A percentile compares a stretch with the other conserved stretches of the same genome.
Conservation (phyloP, 2,888 invertebrate species). For the Eucriotettix oculatus region DNA sequence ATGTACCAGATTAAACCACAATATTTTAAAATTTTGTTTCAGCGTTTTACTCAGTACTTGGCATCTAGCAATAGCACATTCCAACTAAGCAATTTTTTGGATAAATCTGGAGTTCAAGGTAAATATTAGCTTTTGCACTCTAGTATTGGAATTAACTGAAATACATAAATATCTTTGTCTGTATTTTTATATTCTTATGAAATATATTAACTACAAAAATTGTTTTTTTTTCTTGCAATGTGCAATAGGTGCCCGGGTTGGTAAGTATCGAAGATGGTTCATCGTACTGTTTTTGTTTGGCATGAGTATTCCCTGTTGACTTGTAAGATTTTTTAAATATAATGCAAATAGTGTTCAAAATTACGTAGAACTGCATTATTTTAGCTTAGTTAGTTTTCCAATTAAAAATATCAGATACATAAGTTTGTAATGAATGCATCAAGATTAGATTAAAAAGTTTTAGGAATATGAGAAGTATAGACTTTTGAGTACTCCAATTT, state of each 20-base stretch:
- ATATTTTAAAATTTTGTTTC: constrained; percentile 28
- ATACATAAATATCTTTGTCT: too few relatives aligned
- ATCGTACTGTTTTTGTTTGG: neutral
- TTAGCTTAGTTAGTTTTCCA: too few relatives aligned
- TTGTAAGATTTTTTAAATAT: constrained; percentile 4
- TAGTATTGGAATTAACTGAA: too few relatives aligned
- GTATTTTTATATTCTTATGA: neutral
- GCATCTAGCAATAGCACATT: constrained; percentile 99
- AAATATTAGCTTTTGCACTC: constrained; percentile 23
- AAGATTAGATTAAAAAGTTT: too few relatives aligned
- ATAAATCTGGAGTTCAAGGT: constrained; percentile 97
- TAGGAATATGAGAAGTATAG: too few relatives aligned
- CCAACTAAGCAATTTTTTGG: constrained; percentile 93
- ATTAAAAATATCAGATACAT: too few relatives aligned
- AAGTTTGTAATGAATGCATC: too few relatives aligned
- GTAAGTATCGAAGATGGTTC: constrained; percentile 21
- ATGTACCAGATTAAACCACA: too few relatives aligned
- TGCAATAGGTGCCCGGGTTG: constrained; percentile 28
- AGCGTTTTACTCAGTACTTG: constrained; percentile 99
- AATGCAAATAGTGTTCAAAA: neutral
- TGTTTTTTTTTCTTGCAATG: constrained; percentile 21
- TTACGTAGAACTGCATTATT: too few relatives aligned
- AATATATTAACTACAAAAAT: neutral
- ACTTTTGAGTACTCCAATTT: too few relatives aligned
- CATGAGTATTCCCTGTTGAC: constrained; percentile 10